A percentile compares a stretch with the other conserved stretches of the same genome.
phyloP scores from a whole-genome alignment of 2,888 invertebrate genomes.

The Helicoverpa assulta region DNA sequence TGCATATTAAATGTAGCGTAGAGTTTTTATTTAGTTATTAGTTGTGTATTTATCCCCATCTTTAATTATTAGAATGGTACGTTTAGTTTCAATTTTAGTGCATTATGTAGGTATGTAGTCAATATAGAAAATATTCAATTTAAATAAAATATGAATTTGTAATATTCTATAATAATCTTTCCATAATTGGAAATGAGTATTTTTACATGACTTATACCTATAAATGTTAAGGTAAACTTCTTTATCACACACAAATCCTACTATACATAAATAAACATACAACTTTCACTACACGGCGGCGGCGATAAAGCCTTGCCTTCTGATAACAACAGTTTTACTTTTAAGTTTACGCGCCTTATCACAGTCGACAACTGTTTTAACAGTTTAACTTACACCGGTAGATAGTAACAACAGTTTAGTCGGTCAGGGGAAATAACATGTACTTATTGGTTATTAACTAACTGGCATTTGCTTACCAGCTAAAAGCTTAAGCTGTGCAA shows the following conservation, averaged over 20 bases:
- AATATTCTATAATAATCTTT: too few species aligned
- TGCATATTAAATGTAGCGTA: conserved; percentile 29
- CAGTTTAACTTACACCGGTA: conserved; percentile 15
- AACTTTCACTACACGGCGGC: background rate
- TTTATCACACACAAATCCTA: background rate
- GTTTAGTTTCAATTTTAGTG: too few species aligned
- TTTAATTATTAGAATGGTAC: background rate
- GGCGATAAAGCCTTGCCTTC: conserved; percentile 24
- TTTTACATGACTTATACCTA: too few species aligned
- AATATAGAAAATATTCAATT: too few species aligned
- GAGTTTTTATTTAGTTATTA: conserved; percentile 4
- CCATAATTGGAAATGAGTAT: too few species aligned
- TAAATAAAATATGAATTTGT: too few species aligned
- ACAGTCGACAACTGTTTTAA: conserved; percentile 25
- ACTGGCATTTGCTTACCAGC: conserved; percentile 23
- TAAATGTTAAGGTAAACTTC: too few species aligned
- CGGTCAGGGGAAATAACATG: conserved; percentile 61
- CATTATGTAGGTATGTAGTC: too few species aligned
- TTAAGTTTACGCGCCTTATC: conserved; percentile 36
- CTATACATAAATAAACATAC: background rate
- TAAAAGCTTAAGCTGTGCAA: conserved; percentile 7
- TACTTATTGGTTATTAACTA: conserved; percentile 45
- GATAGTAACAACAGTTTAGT: conserved; percentile 32
- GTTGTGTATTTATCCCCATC: background rate
- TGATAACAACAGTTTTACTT: conserved; percentile 39